A percentile compares a stretch with the other conserved stretches of the same genome.
Evolutionary conservation across 1,140 invertebrate genomes (phyloP).

Genomic region (Zophobas morio): DNA sequence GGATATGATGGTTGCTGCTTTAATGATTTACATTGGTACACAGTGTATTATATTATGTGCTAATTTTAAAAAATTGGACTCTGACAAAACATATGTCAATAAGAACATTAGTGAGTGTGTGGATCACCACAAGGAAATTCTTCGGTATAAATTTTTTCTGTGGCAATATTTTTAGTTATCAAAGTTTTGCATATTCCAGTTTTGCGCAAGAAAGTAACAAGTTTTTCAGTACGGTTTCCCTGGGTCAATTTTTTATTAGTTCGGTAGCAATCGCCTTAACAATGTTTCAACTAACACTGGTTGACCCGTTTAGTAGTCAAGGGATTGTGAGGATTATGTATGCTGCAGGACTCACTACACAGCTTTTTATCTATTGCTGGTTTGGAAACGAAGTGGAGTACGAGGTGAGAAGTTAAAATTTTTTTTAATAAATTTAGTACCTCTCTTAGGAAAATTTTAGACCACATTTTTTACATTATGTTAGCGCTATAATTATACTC

Average conservation of each 20-base stretch:
- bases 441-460: too few relatives aligned
- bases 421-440: too few relatives aligned
- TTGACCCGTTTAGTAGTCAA: conserved; percentile 2
- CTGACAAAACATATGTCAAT: too few relatives aligned
- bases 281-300: conserved; percentile 11
- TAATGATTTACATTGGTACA: too few relatives aligned
- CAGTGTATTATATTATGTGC: too few relatives aligned
- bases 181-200: background rate
- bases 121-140: too few relatives aligned
- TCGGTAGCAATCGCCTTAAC: background rate
- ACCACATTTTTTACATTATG: too few relatives aligned
- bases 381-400: conserved; percentile 19
- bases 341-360: background rate
- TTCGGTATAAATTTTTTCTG: too few relatives aligned
- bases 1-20: too few relatives aligned
- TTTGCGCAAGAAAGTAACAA: background rate
- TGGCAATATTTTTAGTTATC: background rate
- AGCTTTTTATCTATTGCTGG: background rate
- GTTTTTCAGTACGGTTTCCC: background rate
- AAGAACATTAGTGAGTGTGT: too few relatives aligned
- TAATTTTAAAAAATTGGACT: too few relatives aligned
- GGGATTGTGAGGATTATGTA: background rate
- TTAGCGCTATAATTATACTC: too few relatives aligned
- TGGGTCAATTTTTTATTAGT: conserved; percentile 14
- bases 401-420: background rate